These are phyloP conservation scores for Tyrannus savana DNA, from an alignment of 2,113 vertebrate species.

Conservation along the genomic window DNA sequence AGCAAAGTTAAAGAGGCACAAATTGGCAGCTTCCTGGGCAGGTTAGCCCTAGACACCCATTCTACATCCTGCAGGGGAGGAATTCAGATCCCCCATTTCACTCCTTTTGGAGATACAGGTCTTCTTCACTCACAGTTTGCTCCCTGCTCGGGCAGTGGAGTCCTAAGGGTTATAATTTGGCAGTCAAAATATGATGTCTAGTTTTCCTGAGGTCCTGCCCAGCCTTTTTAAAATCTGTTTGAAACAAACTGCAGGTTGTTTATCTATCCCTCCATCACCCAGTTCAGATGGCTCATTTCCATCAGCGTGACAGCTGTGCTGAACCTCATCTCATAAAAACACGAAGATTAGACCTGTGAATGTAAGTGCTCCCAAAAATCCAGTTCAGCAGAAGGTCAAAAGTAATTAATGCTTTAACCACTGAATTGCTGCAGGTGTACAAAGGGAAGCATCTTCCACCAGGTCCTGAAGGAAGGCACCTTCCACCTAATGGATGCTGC, in stretches of 20 bases:
- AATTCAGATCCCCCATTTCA: not conserved
- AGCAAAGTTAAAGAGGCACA: not conserved
- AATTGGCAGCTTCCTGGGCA: not conserved
- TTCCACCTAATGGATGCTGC: rapidly evolving
- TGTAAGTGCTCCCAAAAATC: not conserved
- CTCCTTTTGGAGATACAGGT: rapidly evolving
- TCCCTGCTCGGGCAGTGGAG: rapidly evolving
- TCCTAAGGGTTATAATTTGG: not conserved
- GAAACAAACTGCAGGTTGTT: not conserved
- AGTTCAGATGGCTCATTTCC: not conserved
- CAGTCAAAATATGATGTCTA: rapidly evolving
- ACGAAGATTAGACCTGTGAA: not conserved
- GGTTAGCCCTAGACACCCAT: not conserved
- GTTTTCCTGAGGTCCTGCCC: not conserved
- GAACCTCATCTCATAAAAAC: rapidly evolving
- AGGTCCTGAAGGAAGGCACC: not conserved
- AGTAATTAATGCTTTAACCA: not conserved
- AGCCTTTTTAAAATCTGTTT: not conserved
- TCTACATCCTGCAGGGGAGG: not conserved
- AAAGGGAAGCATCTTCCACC: not conserved
- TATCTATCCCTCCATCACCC: too few relatives aligned
- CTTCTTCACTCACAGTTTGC: not conserved
- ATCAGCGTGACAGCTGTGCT: rapidly evolving
- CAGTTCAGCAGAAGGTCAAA: not conserved
- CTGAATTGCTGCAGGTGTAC: not conserved